These are phyloP conservation scores for Leucoptera coffeella DNA, from an alignment of 2,888 invertebrate genomes.

Conservation along the genomic window DNA sequence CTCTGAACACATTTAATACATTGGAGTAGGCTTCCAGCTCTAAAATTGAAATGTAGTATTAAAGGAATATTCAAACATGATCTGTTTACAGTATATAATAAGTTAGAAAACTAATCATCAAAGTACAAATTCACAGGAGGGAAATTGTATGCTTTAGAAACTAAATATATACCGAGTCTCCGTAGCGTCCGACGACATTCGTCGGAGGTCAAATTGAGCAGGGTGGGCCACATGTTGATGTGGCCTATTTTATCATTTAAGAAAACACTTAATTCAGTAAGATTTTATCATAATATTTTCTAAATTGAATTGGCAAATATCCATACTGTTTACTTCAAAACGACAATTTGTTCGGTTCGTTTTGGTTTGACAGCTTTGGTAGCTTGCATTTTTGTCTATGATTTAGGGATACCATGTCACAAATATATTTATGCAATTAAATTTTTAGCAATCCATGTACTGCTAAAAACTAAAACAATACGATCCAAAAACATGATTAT, in stretches of 20 bases:
- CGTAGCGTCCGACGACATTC: conserved; percentile 85
- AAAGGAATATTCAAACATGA: not conserved
- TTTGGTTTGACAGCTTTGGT: conserved; percentile 45
- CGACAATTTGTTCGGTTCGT: conserved; percentile 41
- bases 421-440: too few relatives aligned
- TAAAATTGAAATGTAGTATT: conserved; percentile 31
- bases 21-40: conserved; percentile 90
- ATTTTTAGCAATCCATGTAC: too few relatives aligned
- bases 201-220: conserved; percentile 79
- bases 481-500: too few relatives aligned
- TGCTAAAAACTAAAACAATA: too few relatives aligned
- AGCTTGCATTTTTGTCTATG: conserved; percentile 31
- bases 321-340: conserved; percentile 56
- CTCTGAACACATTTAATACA: conserved; percentile 84
- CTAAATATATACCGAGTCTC: conserved; percentile 69
- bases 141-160: conserved; percentile 48
- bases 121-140: conserved; percentile 41
- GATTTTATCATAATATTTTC: conserved; percentile 39
- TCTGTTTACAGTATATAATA: not conserved
- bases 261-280: conserved; percentile 24
- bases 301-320: conserved; percentile 48
- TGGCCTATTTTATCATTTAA: conserved; percentile 20
- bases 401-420: conserved; percentile 11
- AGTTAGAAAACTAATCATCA: too few relatives aligned
- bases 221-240: conserved; percentile 58